A percentile compares a stretch with the other conserved stretches of the same genome.
These are phyloP conservation scores for Aurelia aurita complex sp. Pacific DNA, from an alignment of 30 jellyfish, hydroid and myxozoan species.

Conservation along the genomic window DNA sequence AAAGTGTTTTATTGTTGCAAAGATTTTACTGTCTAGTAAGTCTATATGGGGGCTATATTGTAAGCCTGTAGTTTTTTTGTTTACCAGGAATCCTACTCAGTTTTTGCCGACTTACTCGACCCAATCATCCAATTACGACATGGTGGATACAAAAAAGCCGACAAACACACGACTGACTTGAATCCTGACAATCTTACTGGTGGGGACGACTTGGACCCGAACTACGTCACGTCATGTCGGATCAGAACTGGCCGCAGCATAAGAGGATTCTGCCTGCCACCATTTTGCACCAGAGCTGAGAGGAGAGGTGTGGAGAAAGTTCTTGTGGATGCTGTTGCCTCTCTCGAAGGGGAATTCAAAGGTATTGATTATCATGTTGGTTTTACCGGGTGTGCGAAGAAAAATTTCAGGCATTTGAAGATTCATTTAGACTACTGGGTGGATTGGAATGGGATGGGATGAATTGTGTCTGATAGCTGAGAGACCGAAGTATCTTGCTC, in stretches of 20 bases:
- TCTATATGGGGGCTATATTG: no score
- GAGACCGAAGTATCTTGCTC: no score
- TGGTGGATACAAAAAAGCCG: slow-evolving; percentile 61
- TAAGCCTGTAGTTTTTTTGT: no score
- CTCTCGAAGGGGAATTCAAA: slow-evolving; percentile 59
- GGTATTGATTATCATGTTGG: slow-evolving; percentile 9
- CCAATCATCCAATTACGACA: slow-evolving; percentile 77
- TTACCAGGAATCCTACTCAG: slow-evolving; percentile 72
- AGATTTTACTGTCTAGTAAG: no score
- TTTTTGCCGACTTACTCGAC: slow-evolving; percentile 64
- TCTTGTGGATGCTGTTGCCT: slow-evolving; percentile 44
- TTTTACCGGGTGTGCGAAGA: no score
- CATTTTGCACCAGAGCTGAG: slow-evolving; percentile 87
- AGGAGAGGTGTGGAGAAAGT: slow-evolving; percentile 68
- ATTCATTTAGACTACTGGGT: no score
- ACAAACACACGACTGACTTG: slow-evolving; percentile 67
- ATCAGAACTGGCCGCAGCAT: slow-evolving; percentile 83
- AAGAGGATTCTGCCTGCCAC: slow-evolving; percentile 79
- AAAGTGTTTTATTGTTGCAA: no score
- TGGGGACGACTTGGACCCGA: slow-evolving; percentile 78
- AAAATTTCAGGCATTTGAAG: no score
- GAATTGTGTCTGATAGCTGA: no score
- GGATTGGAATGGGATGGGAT: no score
- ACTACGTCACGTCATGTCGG: slow-evolving; percentile 83
- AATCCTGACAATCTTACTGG: slow-evolving; percentile 57